Base-by-base conservation (phyloP, 2,888 invertebrate genomes). In the Himalopsyche anomala region DNA sequence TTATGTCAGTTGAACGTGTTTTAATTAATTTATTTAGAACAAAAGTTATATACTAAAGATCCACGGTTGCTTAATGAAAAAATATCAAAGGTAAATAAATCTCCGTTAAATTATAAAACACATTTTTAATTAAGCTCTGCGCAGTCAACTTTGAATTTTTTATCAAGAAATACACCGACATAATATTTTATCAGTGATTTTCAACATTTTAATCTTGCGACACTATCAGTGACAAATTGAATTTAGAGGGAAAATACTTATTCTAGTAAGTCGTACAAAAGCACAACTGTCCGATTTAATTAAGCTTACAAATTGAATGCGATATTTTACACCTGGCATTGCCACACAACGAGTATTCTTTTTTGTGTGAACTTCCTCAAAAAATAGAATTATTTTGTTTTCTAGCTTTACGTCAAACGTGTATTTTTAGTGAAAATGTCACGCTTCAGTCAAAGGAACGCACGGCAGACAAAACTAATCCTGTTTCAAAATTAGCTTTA, bases 351-450 rank as follows among this genome's bases (percentile, higher is more conserved):
- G 74, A 6, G 15, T 69, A 28, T 38, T 36, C 4, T 74, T 74
- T 38, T 19, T 74, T 12, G 3, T 74, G 38, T 74, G 38, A 15
- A 36, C 74, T 74, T 36, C 74, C 74, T 15, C 74, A 74, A 74
- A 74, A 74, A 74, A 74, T 74, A 36, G 74, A 74, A 74, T 74
- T 74, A 36, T 56, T 56, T 56, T 69, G 28, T 69, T 69, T 36
- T 74, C 36, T 74, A 36, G 74, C 74, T 74, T 74, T 74, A 80
- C 56, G 56, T 80, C 84, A 56, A 38, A 56, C 42, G 79, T 54
- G 69, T 85, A 82, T 84, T 84, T 84, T 84, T 74, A 74, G 74
- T 74, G 17, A 54, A 82, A 85, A 82, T 74, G 74, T 79, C 74
- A 85, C 54, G 79, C 74, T 54, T 51, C 51, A 82, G 38, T 51